Percentiles rank a stretch among this genome's conserved stretches.
Conservation (phyloP, 2,888 invertebrate genomes). For the Caenorhabditis plicata region DNA sequence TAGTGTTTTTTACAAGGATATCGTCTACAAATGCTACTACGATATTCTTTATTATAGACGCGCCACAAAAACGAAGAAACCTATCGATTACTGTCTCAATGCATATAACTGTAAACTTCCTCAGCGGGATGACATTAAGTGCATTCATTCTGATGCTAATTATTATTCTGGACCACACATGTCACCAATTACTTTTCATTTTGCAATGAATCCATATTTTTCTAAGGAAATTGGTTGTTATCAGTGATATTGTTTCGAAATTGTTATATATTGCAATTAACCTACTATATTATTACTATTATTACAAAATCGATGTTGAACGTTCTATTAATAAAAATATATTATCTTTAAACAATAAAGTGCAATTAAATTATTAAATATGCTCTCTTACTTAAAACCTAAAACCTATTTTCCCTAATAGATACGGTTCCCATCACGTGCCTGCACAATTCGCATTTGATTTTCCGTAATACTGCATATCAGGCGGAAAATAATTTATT, state of each 20-base stretch:
- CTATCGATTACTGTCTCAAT: slow-evolving; percentile 11
- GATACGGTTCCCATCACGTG: no score
- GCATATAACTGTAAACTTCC: slow-evolving; percentile 18
- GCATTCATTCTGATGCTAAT: slow-evolving; percentile 18
- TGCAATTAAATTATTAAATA: no score
- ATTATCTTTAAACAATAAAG: no score
- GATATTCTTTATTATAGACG: slow-evolving; percentile 11
- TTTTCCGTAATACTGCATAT: no score
- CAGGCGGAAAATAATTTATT: no score
- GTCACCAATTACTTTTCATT: slow-evolving; percentile 21
- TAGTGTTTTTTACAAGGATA: slow-evolving; percentile 10
- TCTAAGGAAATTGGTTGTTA: slow-evolving; percentile 14
- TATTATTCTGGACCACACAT: slow-evolving; percentile 17
- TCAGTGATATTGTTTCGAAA: no score
- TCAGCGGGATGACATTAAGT: slow-evolving; percentile 13
- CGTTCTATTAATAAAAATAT: no score
- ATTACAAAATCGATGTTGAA: no score
- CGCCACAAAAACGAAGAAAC: slow-evolving; percentile 3
- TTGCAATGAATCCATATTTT: slow-evolving; percentile 1
- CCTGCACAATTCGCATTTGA: no score
- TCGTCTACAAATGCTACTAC: slow-evolving; percentile 25
- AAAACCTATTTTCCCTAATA: no score
- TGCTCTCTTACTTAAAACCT: no score
- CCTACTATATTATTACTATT: not conserved
- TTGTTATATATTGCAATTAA: not conserved